Percentiles rank a stretch among this genome's conserved stretches.
phyloP scores from a whole-genome alignment of 2,888 invertebrate species.

The Adelphocoris suturalis region DNA sequence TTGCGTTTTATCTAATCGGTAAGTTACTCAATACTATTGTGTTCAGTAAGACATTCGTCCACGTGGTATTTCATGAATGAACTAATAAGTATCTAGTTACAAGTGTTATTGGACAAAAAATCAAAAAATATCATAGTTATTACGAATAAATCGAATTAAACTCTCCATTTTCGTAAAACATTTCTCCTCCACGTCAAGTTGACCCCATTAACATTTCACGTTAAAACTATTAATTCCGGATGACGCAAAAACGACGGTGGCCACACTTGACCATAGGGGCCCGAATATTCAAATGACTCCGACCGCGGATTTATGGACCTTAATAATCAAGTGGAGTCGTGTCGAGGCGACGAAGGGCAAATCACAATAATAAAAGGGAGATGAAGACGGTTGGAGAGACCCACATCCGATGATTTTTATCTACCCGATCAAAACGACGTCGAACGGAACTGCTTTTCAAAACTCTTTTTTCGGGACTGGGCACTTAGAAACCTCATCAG shows the following conservation, averaged over 20 bases:
- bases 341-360: conserved; percentile 32
- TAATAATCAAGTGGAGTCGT: conserved; percentile 39
- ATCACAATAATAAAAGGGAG: conserved; percentile 25
- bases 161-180: not conserved
- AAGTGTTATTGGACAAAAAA: no score
- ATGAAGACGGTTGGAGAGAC: conserved; percentile 32
- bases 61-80: no score
- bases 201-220: conserved; percentile 31
- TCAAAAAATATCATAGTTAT: not conserved
- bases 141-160: not conserved
- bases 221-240: not conserved
- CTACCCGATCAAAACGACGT: not conserved
- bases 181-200: not conserved
- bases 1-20: no score
- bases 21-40: no score
- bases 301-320: conserved; percentile 1
- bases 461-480: not conserved
- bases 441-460: conserved; percentile 28
- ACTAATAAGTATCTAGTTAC: no score
- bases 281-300: not conserved
- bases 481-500: not conserved
- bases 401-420: conserved; percentile 26
- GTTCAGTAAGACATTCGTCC: no score
- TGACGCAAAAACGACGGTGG: conserved; percentile 42
- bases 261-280: conserved; percentile 30